Evolutionary conservation across 2,888 invertebrate species (phyloP).

Genomic region (Zaprionus bogoriensis): DNA sequence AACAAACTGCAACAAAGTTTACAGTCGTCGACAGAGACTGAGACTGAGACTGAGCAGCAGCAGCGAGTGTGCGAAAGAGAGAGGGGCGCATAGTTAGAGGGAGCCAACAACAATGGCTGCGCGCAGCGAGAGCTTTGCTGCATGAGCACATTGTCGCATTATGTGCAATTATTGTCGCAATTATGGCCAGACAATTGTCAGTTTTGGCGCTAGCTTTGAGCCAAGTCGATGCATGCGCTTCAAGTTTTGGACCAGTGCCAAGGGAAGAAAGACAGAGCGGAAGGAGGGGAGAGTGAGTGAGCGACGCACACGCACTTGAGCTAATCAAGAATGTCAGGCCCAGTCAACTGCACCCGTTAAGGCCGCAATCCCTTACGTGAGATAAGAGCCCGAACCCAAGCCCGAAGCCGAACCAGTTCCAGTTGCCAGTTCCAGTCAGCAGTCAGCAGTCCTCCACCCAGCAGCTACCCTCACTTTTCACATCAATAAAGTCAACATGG

Average conservation of each 20-base stretch:
- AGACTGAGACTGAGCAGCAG: conserved; percentile 31
- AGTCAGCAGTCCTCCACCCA: too few species aligned
- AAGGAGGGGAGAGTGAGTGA: background rate
- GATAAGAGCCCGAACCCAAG: conserved; percentile 32
- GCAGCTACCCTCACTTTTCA: conserved; percentile 2
- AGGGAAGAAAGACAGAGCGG: conserved; percentile 32
- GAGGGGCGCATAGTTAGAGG: background rate
- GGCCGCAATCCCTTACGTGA: conserved; percentile 45
- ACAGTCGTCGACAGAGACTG: conserved; percentile 13
- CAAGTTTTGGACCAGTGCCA: conserved; percentile 56
- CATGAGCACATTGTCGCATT: conserved; percentile 79
- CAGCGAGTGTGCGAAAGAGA: background rate
- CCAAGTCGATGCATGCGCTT: conserved; percentile 50
- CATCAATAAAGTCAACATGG: conserved; percentile 69
- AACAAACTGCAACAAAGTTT: conserved; percentile 73
- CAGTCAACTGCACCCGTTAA: conserved; percentile 54
- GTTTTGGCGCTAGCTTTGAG: conserved; percentile 64
- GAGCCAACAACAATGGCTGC: background rate
- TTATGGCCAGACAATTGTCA: conserved; percentile 80
- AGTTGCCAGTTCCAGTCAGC: too few species aligned
- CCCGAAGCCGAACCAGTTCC: too few species aligned
- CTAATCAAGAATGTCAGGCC: conserved; percentile 48
- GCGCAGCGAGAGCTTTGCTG: conserved; percentile 52
- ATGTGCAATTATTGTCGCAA: conserved; percentile 83
- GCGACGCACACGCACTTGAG: conserved; percentile 6